Conservation (phyloP, 2,797 vertebrate genomes). For the Selene dorsalis region DNA sequence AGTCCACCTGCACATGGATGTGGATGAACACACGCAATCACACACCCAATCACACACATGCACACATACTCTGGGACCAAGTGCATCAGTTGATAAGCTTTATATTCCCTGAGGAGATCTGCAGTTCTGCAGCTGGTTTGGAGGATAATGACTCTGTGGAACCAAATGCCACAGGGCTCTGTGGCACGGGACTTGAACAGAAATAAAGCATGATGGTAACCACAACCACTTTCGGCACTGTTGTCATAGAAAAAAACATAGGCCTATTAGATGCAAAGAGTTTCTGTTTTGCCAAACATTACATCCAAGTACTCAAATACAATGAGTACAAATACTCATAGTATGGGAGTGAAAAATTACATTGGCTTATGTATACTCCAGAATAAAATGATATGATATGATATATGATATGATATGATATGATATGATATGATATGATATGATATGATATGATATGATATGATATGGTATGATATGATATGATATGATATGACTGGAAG, state of each 20-base stretch:
- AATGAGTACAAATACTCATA: not conserved
- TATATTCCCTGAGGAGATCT: slow-evolving; percentile 3
- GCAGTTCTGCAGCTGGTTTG: slow-evolving; percentile 42
- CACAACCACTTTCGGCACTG: slow-evolving; percentile 1
- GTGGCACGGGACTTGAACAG: not conserved
- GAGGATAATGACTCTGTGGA: slow-evolving; percentile 32
- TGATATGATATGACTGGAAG: too few species aligned
- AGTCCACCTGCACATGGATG: slow-evolving; percentile 43
- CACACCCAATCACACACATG: not conserved
- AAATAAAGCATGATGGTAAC: slow-evolving; percentile 12
- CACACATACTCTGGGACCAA: not conserved
- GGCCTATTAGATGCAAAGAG: slow-evolving; percentile 12
- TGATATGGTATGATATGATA: too few species aligned
- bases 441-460: too few species aligned
- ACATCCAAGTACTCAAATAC: slow-evolving; percentile 10
- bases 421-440: too few species aligned
- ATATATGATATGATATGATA: too few species aligned
- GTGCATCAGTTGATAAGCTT: slow-evolving; percentile 26
- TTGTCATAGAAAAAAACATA: slow-evolving; percentile 39
- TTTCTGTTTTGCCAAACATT: slow-evolving; percentile 12
- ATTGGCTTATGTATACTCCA: not conserved
- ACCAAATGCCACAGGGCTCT: slow-evolving; percentile 24
- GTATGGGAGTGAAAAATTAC: not conserved
- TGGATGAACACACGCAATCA: slow-evolving; percentile 7
- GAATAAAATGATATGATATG: not conserved